phyloP scores from a whole-genome alignment of 2,797 vertebrate genomes.

The Siniperca obscura region DNA sequence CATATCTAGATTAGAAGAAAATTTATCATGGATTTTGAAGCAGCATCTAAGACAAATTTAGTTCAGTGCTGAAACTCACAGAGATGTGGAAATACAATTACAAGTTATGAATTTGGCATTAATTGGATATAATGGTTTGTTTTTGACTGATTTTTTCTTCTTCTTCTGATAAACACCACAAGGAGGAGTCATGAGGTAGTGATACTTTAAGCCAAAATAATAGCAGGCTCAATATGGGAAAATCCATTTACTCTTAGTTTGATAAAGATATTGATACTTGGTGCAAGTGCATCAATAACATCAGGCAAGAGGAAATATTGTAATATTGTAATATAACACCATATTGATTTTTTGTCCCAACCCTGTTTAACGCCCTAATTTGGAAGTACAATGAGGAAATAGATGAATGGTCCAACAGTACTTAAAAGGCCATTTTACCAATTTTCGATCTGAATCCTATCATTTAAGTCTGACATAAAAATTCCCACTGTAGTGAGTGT shows the following conservation, averaged over 20 bases:
- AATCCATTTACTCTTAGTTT: conserved; percentile 71
- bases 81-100: conserved; percentile 11
- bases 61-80: not conserved
- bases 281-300: conserved; percentile 57
- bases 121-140: conserved; percentile 4
- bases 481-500: not conserved
- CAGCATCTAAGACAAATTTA: not conserved
- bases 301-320: conserved; percentile 69
- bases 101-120: not conserved
- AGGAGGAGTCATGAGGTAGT: conserved; percentile 54
- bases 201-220: conserved; percentile 53
- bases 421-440: conserved; percentile 55
- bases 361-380: conserved; percentile 62
- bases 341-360: conserved; percentile 69
- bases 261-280: conserved; percentile 71
- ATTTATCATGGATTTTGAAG: not conserved
- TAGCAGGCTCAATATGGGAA: conserved; percentile 48
- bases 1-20: not conserved
- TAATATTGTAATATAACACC: conserved; percentile 58
- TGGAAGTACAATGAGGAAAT: conserved; percentile 60
- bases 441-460: conserved; percentile 61
- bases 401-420: conserved; percentile 51
- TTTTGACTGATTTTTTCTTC: not conserved
- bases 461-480: conserved; percentile 48
- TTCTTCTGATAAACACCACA: conserved; percentile 12